Base-by-base conservation (phyloP, 2,113 vertebrate genomes). In the Anguilla rostrata region DNA sequence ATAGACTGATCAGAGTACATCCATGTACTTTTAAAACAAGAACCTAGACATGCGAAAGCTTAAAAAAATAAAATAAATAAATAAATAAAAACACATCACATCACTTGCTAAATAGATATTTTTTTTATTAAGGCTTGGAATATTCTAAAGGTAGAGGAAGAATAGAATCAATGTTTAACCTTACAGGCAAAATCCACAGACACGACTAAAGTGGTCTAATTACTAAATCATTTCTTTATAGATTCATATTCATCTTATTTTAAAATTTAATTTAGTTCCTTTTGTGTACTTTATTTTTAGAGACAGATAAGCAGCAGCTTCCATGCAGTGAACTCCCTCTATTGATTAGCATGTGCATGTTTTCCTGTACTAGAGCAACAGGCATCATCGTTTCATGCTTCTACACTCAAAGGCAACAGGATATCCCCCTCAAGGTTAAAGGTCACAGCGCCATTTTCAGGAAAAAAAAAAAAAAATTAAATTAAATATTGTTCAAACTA, bases 81-180 rank as follows among this genome's bases (percentile, higher is more conserved):
- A 34, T 34, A 34, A 34, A 34, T 34, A 88, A 85, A 78, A 46
- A 83, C 85, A 85, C n/a, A n/a, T 90, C 91, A 92, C 93, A 90
- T 87, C 87, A 40, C 92, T 94, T 96, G 96, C 96, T 96, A 95
- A 96, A 95, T 93, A 95, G 94, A 95, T 94, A 94, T 34, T 34
- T 90, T 92, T 93, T 98, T 97, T 98, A 98, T 98, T 98, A 97
- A 98, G 97, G 97, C 97, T 97, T 95, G 95, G 96, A 94, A 96
- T 96, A 94, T 95, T 96, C 95, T 95, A 95, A 94, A 94, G 94
- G 93, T 94, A 94, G 87, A 88, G 78, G 85, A 89, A 82, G 91
- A 94, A 95, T 93, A 92, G 94, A 93, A 93, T 92, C 88, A 95
- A 95, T 95, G 91, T 93, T 91, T 93, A 92, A 92, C 92, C 93